phyloP scores from a whole-genome alignment of 2,888 invertebrate species.

The Byasa hedistus region DNA sequence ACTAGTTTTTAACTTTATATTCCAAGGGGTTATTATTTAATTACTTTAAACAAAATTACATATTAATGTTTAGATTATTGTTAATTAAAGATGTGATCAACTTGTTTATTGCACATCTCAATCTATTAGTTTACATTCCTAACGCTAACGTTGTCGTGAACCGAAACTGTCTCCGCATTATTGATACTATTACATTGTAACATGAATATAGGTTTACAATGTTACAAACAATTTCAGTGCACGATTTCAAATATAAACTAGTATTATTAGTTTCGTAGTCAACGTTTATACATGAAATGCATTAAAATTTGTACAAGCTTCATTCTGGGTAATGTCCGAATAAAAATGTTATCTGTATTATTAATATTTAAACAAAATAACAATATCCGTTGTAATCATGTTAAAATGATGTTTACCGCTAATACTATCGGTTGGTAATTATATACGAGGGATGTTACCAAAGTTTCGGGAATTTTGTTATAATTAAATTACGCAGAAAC shows the following conservation, averaged over 20 bases:
- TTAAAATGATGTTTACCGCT: background rate
- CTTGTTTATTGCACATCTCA: slow-evolving; percentile 19
- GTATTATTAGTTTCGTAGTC: background rate
- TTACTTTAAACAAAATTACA: too few species aligned
- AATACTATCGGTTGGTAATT: too few species aligned
- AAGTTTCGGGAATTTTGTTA: too few species aligned
- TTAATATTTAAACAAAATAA: background rate
- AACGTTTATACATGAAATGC: too few species aligned
- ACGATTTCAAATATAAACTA: slow-evolving; percentile 9
- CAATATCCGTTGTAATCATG: background rate
- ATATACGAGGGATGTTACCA: too few species aligned
- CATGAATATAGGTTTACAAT: slow-evolving; percentile 1
- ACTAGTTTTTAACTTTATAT: too few species aligned
- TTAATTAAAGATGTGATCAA: background rate
- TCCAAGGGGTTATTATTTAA: background rate
- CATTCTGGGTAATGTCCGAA: too few species aligned
- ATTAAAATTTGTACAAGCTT: too few species aligned
- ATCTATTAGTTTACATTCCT: slow-evolving; percentile 11
- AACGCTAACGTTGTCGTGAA: slow-evolving; percentile 1
- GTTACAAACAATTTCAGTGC: slow-evolving; percentile 9
- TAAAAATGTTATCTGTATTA: background rate
- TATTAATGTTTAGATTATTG: background rate
- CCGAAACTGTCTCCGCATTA: slow-evolving; percentile 5
- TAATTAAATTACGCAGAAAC: too few species aligned
- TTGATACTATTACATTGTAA: slow-evolving; percentile 24